Evolutionary conservation across 2,888 invertebrate species (phyloP).

Genomic region (Oligia fasciuncula): DNA sequence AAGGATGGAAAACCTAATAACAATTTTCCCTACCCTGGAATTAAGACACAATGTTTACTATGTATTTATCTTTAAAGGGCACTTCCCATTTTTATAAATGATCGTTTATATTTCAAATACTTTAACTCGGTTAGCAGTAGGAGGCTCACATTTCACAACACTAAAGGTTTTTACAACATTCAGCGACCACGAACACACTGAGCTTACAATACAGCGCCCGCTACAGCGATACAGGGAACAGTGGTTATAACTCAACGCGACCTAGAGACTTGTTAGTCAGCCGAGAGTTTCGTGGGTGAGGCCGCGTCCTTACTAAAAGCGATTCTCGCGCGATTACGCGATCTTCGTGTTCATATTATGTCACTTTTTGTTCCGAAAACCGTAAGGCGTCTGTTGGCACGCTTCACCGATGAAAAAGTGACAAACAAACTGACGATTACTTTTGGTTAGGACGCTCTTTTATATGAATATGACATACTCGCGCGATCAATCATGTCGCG

Average conservation of each 20-base stretch:
- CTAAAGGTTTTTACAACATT: constrained; percentile 52
- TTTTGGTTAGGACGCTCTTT: not conserved
- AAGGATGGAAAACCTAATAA: not conserved
- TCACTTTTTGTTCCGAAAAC: not conserved
- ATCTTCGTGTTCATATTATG: not conserved
- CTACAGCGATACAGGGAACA: constrained; percentile 40
- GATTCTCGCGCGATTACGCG: not conserved
- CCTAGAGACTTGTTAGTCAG: not conserved
- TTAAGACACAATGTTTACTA: too few relatives aligned
- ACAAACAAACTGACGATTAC: not conserved
- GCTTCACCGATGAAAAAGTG: not conserved
- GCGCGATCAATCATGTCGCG: not conserved
- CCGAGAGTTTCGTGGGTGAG: not conserved
- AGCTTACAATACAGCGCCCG: constrained; percentile 53
- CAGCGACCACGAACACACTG: constrained; percentile 52
- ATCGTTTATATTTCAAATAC: constrained; percentile 9
- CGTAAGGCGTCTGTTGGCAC: not conserved
- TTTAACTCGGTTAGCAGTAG: constrained; percentile 15
- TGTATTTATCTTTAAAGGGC: not conserved
- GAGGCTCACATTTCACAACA: constrained; percentile 58
- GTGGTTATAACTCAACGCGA: not conserved
- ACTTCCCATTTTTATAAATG: not conserved
- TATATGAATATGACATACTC: not conserved
- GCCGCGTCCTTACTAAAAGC: not conserved
- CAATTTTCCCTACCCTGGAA: not conserved